Conservation (phyloP, 1,140 invertebrate genomes). For the Drosophila watanabei region DNA sequence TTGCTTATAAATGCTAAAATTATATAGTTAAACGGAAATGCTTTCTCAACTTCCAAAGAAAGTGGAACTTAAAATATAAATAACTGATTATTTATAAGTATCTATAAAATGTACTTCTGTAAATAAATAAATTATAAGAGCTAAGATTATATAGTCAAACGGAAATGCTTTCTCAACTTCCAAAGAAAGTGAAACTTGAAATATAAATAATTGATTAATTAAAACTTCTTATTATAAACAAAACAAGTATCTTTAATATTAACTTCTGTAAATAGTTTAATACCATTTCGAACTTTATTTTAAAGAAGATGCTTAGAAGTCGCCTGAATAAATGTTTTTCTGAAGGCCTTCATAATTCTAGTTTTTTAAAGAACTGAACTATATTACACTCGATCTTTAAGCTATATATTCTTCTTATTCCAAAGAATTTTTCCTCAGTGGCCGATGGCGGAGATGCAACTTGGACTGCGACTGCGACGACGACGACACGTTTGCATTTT, state of each 20-base stretch:
- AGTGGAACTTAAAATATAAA: no score
- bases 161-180: not conserved
- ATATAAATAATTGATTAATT: not conserved
- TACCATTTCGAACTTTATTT: not conserved
- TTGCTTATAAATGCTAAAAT: no score
- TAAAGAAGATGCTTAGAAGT: not conserved
- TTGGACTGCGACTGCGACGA: slow-evolving; percentile 56
- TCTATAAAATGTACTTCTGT: no score
- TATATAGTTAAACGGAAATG: no score
- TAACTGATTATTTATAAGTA: no score
- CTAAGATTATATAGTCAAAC: no score
- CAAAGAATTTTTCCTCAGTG: slow-evolving; percentile 22
- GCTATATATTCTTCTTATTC: not conserved
- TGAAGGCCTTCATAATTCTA: no score
- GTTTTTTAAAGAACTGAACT: not conserved
- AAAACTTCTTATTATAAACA: not conserved
- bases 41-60: no score
- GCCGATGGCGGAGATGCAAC: slow-evolving; percentile 42
- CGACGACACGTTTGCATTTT: slow-evolving; percentile 81
- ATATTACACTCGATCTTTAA: not conserved
- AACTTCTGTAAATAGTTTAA: not conserved
- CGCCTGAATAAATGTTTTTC: no score
- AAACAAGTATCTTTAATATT: not conserved
- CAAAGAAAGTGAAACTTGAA: not conserved
- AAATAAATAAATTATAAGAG: no score